Base-by-base conservation (phyloP, 2,888 invertebrate genomes). In the Catocala sponsa region DNA sequence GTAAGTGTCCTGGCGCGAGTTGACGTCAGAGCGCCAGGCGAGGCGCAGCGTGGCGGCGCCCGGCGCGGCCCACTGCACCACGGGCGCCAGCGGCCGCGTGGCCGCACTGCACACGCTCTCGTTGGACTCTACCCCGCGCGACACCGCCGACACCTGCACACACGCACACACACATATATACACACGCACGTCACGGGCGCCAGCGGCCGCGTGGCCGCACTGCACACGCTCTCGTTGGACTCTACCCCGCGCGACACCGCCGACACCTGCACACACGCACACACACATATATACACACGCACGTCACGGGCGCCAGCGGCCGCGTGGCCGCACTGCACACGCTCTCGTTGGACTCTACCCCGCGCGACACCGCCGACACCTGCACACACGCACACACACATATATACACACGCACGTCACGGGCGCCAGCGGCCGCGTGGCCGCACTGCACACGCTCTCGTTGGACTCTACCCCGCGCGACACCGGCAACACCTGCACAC, bases 11-110 rank as follows among this genome's bases (percentile, higher is more conserved):
- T 98, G 98, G 63, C 97, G 96, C 6, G 98, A 98, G 88, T 97
- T 98, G 7, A 98, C 98, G 90, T 98, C 98, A 65, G 98, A 97
- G 92, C 98, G 98, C 98, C 98, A 98, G 53, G 97, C 97, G 58
- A 98, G 98, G 76, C 97, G 97, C 76, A 98, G 94, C 25, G 97
- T 96, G 81, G 97, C 97, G 70, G 89, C 79, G 95, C 96, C 95
- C 65, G 96, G 96, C 4, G 97, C 96, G 81, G 96, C 54, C 87
- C 96, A 41, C 88, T 97, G 97, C 76, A 98, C 97, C 68, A 98
- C 98, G 0, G 98, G 98, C 65, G 98, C 97, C 56, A 98, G 97
- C 15, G 98, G 98, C 52, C 96, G 95, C 33, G 98, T 98, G 2
- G 97, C 96, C 77, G 97, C 97, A 84, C 96, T 96, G 56, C 97